A percentile compares a stretch with the other conserved stretches of the same genome.
Evolutionary conservation across 2,888 invertebrate species (phyloP).

Genomic region (Epicampocera succincta): DNA sequence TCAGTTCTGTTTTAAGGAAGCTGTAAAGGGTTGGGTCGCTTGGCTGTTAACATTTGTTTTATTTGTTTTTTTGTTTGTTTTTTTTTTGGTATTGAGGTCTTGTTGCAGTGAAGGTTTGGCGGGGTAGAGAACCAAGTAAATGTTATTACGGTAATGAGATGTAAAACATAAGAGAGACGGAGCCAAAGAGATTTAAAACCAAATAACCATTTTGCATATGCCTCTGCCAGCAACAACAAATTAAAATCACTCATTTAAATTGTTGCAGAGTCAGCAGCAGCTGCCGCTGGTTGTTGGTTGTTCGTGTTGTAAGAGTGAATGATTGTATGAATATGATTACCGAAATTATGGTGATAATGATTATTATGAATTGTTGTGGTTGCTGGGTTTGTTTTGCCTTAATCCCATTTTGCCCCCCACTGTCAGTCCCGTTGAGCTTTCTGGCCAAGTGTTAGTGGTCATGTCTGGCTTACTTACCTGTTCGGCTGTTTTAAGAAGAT

Average conservation of each 20-base stretch:
- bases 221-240: conserved; percentile 46
- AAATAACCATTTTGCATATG: conserved; percentile 57
- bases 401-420: conserved; percentile 15
- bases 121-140: conserved; percentile 23
- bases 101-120: conserved; percentile 3
- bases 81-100: conserved; percentile 8
- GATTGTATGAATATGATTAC: conserved; percentile 40
- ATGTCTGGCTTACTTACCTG: conserved; percentile 82
- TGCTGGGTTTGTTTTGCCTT: conserved; percentile 32
- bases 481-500: conserved; percentile 88
- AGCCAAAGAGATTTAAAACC: conserved; percentile 33
- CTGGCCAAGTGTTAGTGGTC: conserved; percentile 43
- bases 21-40: not conserved
- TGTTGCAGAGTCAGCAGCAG: conserved; percentile 22
- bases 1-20: conserved; percentile 5
- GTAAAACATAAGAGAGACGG: conserved; percentile 51
- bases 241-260: conserved; percentile 11
- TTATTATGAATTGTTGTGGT: conserved; percentile 53
- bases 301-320: not conserved
- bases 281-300: conserved; percentile 15
- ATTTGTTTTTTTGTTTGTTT: not conserved
- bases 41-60: not conserved
- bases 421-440: conserved; percentile 6
- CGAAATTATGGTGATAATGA: conserved; percentile 52
- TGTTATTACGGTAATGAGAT: conserved; percentile 57